Evolutionary conservation across 2,888 invertebrate genomes (phyloP).

Genomic region (Lutraria lutraria): DNA sequence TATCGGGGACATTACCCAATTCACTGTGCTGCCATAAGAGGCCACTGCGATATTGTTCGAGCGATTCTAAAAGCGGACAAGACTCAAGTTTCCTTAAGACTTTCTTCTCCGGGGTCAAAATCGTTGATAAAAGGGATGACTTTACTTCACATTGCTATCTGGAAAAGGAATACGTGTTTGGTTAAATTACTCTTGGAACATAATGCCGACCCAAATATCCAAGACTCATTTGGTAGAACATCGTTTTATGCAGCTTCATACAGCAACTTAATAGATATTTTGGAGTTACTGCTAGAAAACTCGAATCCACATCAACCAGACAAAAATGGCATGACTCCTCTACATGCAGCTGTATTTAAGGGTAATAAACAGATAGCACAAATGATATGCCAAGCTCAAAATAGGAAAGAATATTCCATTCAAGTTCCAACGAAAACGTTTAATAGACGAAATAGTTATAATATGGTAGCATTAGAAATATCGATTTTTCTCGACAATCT

Average conservation of each 20-base stretch:
- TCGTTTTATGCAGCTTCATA: slow-evolving; percentile 45
- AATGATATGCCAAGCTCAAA: neutral
- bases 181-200: slow-evolving; percentile 33
- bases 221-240: slow-evolving; percentile 56
- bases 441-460: neutral
- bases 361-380: neutral
- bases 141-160: slow-evolving; percentile 56
- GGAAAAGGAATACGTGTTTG: slow-evolving; percentile 43
- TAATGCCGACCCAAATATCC: slow-evolving; percentile 36
- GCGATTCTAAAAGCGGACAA: slow-evolving; percentile 41
- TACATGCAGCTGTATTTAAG: slow-evolving; percentile 52
- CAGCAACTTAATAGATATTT: neutral
- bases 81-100: slow-evolving; percentile 4
- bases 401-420: neutral
- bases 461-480: neutral
- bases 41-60: slow-evolving; percentile 29
- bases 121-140: slow-evolving; percentile 52
- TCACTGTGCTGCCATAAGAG: slow-evolving; percentile 43
- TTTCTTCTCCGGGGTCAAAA: slow-evolving; percentile 26
- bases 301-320: neutral
- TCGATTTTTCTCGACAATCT: neutral
- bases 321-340: slow-evolving; percentile 54
- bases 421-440: neutral
- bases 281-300: neutral
- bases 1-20: slow-evolving; percentile 44